A percentile compares a stretch with the other conserved stretches of the same genome.
Conservation (phyloP, 2,888 invertebrate species). For the Nomada goodeniana region DNA sequence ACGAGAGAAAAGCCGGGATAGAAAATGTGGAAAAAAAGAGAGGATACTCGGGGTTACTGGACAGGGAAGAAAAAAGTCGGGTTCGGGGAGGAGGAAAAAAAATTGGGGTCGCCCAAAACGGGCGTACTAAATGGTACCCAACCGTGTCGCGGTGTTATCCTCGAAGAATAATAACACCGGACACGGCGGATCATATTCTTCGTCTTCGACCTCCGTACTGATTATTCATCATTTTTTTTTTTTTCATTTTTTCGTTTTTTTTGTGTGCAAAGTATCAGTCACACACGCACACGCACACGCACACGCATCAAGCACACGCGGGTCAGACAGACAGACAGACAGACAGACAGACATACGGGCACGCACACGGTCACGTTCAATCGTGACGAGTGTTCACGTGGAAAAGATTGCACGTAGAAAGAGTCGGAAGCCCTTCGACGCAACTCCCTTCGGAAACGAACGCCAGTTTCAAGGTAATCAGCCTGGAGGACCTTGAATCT, state of each 20-base stretch:
- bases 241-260: not conserved
- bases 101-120: conserved; percentile 76
- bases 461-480: conserved; percentile 33
- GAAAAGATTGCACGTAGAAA: conserved; percentile 43
- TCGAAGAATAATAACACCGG: conserved; percentile 65
- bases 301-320: conserved; percentile 5
- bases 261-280: conserved; percentile 20
- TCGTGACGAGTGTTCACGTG: conserved; percentile 3
- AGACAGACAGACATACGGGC: not conserved
- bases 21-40: conserved; percentile 11
- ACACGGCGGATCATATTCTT: conserved; percentile 74
- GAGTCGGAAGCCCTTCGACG: conserved; percentile 46
- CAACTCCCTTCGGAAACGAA: conserved; percentile 37
- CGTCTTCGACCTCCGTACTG: conserved; percentile 61
- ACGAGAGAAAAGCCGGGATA: conserved; percentile 29
- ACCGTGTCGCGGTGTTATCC: conserved; percentile 68
- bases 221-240: conserved; percentile 32
- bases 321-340: no score
- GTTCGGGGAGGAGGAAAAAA: conserved; percentile 23
- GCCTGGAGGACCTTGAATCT: conserved; percentile 16
- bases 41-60: no score
- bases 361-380: conserved; percentile 20
- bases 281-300: conserved; percentile 14
- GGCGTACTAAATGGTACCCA: conserved; percentile 78
- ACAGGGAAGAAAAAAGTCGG: conserved; percentile 42